Base-by-base conservation (phyloP, 2,113 vertebrate species). In the Myrmecophaga tridactyla region DNA sequence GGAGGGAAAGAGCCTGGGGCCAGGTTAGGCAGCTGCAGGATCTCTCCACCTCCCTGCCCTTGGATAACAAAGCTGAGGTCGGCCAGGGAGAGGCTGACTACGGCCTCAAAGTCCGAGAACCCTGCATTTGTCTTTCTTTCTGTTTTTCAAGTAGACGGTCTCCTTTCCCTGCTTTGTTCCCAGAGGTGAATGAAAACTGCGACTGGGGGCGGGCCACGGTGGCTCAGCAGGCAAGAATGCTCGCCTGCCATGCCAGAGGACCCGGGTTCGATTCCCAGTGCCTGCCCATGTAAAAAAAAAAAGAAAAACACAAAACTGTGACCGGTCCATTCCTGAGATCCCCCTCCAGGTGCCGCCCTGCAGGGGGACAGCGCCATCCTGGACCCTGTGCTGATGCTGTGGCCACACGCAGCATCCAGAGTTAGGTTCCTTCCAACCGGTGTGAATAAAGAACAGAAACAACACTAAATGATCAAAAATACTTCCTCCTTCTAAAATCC, bases 1-100 rank as follows among this genome's bases (percentile, higher is more conserved):
- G n/a, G 1, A 23, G 48, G 76, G 13, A 60, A 62, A 34, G 21
- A 17, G 36, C 10, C 0, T 0, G 27, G 46, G 53, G 31, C 11
- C 0, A 13, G 63, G 11, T 2, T 20, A 18, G 7, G 41, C 29
- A 15, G 51, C 60, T n/a, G 25, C 7, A 7, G 27, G 89, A 25
- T 27, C 63, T 67, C 34, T 1, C 25, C 13, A 12, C 10, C 36
- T 1, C 1, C 25, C 20, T 23, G 7, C 36, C 60, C n/a, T 25
- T 3, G 4, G 11, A 13, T 21, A 10, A 56, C 56, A 65, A 25
- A 1, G 46, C 65, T 31, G 0, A 23, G 56, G 46, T 20, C 4
- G 31, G 43, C 34, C 39, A 12, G 60, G n/a, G n/a, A 27, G 36
- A 36, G 21, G 34, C 63, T 7, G 46, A 46, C 4, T 1, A 7